Evolutionary conservation across 2,888 invertebrate species (phyloP), one percentile per base, ranked within the genome.

Genomic region (Synergus laeviventris): DNA sequence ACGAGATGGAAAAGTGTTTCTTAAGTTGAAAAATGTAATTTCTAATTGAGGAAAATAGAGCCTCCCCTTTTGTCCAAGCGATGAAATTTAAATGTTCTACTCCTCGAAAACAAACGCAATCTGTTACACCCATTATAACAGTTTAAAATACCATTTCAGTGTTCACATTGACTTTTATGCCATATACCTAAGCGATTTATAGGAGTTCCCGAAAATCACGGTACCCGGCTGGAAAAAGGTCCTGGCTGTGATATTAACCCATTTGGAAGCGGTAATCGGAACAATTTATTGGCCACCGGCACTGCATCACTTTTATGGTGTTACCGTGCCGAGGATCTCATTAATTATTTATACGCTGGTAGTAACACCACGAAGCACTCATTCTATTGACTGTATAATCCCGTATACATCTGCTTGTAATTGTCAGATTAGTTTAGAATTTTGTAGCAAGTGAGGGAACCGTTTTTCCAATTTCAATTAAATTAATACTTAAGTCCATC

Each of bases 181-280:
- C 79, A 79, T 78, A 79, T 78, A 66, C 75, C 77, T 76, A 77
- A 74, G 75, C 75, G 81, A 83, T 82, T 83, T 83, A 82, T 83
- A 75, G 76, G 66, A 54, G 24, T 61, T 73, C 7, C 42, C 78
- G 77, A 78, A 80, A 82, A 82, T 80, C 78, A 78, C 73, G 73
- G 76, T 73, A 62, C 75, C 74, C 78, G 78, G 74, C 42, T 75
- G 74, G 74, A 78, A 70, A 80, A 81, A 79, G 79, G 76, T 70
- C 79, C 61, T 66, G 36, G 64, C 74, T 59, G 76, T 78, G 81
- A 84, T 84, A 84, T 83, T 83, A 83, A 84, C 82, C 82, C 82
- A 82, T 83, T 83, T 83, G 81, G 79, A 82, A 76, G 77, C 81
- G 79, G 79, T 81, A 83, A 84, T 83, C 81, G 83, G 81, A 81